phyloP scores from a whole-genome alignment of 2,888 invertebrate species.

The Luperina testacea region DNA sequence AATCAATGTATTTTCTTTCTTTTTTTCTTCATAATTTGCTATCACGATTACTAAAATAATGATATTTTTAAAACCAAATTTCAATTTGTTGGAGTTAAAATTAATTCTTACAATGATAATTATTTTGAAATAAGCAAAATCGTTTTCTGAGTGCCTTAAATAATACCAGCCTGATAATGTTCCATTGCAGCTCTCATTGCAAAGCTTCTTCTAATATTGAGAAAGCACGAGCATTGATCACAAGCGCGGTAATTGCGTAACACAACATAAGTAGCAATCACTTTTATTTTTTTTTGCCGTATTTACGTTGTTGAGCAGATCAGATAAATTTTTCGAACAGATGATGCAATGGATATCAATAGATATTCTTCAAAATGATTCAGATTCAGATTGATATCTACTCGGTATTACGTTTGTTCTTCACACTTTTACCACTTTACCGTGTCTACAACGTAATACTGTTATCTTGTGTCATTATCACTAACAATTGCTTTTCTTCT shows the following conservation, averaged over 20 bases:
- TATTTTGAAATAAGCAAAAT: not conserved
- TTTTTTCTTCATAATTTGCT: not conserved
- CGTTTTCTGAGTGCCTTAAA: not conserved
- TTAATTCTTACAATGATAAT: not conserved
- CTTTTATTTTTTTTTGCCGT: no score
- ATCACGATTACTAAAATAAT: not conserved
- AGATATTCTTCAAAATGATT: no score
- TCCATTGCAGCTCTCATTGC: not conserved
- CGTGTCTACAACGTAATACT: not conserved
- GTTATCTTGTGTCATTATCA: constrained; percentile 1
- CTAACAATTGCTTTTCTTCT: constrained; percentile 68
- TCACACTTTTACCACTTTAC: constrained; percentile 19
- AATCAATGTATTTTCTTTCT: not conserved
- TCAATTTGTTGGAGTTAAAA: not conserved
- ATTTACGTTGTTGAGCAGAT: no score
- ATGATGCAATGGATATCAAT: no score
- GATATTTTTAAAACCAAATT: no score
- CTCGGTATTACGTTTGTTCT: not conserved
- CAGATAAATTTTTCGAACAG: no score
- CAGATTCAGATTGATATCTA: no score
- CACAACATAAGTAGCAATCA: no score
- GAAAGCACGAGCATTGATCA: not conserved
- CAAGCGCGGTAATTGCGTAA: no score
- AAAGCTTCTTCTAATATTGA: not conserved
- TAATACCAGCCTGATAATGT: not conserved